Percentiles rank a stretch among this genome's conserved stretches.
phyloP scores from a whole-genome alignment of 2,797 vertebrate genomes.

The Xenops minutus region DNA sequence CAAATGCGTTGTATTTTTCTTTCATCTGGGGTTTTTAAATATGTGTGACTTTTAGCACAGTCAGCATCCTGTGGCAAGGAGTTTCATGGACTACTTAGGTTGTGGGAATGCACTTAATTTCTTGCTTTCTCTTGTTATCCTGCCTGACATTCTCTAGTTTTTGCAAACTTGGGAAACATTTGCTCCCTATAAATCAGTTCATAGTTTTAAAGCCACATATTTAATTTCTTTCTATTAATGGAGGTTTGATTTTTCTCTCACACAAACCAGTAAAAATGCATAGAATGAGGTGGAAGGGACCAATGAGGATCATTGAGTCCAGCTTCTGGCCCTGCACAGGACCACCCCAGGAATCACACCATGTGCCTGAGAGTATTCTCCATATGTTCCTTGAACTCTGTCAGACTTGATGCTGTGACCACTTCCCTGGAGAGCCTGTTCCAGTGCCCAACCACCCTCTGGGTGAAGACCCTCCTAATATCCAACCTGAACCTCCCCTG shows the following conservation, averaged over 20 bases:
- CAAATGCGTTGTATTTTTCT: neutral
- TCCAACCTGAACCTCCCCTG: neutral
- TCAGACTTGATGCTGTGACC: neutral
- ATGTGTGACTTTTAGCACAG: neutral
- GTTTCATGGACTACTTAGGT: neutral
- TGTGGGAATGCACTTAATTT: neutral
- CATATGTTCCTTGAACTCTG: neutral
- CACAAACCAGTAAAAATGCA: neutral
- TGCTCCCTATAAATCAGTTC: neutral
- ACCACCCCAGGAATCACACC: neutral
- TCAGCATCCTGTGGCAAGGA: neutral
- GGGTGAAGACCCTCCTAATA: accelerated
- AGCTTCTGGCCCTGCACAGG: neutral
- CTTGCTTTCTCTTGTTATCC: neutral
- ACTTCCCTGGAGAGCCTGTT: neutral
- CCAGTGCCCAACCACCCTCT: accelerated
- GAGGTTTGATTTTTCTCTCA: neutral
- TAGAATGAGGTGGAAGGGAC: neutral
- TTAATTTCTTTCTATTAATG: neutral
- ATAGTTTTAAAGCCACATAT: neutral
- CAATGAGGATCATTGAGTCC: neutral
- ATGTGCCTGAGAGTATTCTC: neutral
- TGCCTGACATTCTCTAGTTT: neutral
- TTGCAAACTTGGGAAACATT: neutral
- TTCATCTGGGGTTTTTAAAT: neutral